These are phyloP conservation scores for Euthynnus affinis DNA, from an alignment of 2,797 vertebrate species.

Conservation along the genomic window DNA sequence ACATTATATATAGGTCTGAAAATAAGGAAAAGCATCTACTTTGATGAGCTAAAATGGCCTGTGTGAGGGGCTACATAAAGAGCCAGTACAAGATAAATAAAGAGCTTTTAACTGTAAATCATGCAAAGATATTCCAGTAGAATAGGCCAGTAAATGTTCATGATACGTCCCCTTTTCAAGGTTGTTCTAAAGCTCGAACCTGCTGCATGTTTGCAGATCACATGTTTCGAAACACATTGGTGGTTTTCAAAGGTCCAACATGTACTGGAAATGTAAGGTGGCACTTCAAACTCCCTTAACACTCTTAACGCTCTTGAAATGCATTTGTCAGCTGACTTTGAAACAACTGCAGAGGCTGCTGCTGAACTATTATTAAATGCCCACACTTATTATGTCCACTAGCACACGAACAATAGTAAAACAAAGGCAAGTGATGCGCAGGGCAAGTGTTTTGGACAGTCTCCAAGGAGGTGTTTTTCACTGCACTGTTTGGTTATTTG, in stretches of 20 bases:
- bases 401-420: neutral
- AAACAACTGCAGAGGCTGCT: neutral
- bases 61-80: too few species aligned
- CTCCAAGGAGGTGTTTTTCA: neutral
- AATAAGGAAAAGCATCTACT: too few species aligned
- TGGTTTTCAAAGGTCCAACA: slow-evolving; percentile 3
- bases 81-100: too few species aligned
- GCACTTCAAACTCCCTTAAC: slow-evolving; percentile 1
- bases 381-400: neutral
- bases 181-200: neutral
- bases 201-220: neutral
- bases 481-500: neutral
- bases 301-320: neutral
- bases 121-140: too few species aligned
- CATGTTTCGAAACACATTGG: neutral
- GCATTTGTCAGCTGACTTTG: neutral
- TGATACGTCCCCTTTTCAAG: neutral
- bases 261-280: slow-evolving; percentile 21
- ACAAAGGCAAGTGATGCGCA: neutral
- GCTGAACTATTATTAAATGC: slow-evolving; percentile 21
- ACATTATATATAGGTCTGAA: too few species aligned
- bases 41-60: too few species aligned
- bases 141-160: too few species aligned
- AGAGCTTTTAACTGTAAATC: too few species aligned
- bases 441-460: neutral